Evolutionary conservation across 2,888 invertebrate species (phyloP).

Genomic region (Clostera curtula): DNA sequence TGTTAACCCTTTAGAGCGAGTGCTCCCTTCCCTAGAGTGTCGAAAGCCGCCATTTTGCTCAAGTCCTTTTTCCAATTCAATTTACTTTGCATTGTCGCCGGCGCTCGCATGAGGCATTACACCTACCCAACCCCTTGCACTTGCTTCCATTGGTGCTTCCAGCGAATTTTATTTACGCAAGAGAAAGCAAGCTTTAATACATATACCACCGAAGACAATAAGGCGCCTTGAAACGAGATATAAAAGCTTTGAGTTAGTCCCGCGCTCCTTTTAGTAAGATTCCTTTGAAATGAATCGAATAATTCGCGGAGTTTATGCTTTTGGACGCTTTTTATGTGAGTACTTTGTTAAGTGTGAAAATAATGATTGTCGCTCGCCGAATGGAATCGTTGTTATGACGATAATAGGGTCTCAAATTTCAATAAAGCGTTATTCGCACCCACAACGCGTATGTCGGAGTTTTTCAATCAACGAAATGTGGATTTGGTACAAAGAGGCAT

Average conservation of each 20-base stretch:
- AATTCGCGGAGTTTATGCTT: slow-evolving; percentile 67
- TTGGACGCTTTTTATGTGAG: slow-evolving; percentile 51
- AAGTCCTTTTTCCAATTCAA: slow-evolving; percentile 73
- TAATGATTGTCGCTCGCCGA: slow-evolving; percentile 38
- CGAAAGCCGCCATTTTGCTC: slow-evolving; percentile 60
- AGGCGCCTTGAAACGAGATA: slow-evolving; percentile 68
- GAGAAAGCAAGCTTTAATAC: slow-evolving; percentile 72
- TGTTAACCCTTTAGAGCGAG: slow-evolving; percentile 58
- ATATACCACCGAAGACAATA: slow-evolving; percentile 72
- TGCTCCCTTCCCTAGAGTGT: slow-evolving; percentile 48
- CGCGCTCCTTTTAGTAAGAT: slow-evolving; percentile 67
- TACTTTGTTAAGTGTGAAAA: slow-evolving; percentile 52
- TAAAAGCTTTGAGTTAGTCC: slow-evolving; percentile 74
- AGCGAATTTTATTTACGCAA: slow-evolving; percentile 73
- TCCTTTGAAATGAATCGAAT: slow-evolving; percentile 74
- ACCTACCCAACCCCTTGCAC: slow-evolving; percentile 60
- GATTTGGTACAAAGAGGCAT: too few species aligned
- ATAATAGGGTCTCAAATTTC: slow-evolving; percentile 25
- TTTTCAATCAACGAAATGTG: slow-evolving; percentile 22
- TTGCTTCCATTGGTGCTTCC: slow-evolving; percentile 60
- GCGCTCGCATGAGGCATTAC: slow-evolving; percentile 71
- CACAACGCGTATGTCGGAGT: slow-evolving; percentile 14
- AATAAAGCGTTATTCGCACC: slow-evolving; percentile 20
- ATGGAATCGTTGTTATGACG: slow-evolving; percentile 25
- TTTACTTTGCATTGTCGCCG: slow-evolving; percentile 73